Percentiles rank a stretch among this genome's conserved stretches.
Evolutionary conservation across 2,888 invertebrate species (phyloP).

Genomic region (Pammene fasciana): DNA sequence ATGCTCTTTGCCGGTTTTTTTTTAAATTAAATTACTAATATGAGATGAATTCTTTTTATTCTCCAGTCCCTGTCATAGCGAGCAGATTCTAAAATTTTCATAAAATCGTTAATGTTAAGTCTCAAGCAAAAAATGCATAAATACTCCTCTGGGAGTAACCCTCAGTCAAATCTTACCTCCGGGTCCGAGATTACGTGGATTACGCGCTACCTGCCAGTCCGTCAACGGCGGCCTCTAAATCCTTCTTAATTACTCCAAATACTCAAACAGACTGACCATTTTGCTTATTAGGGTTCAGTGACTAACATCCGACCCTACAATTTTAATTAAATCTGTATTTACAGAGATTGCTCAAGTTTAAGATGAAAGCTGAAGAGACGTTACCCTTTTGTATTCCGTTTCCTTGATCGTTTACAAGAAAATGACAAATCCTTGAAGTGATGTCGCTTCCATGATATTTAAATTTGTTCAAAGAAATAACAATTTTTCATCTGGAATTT

Average conservation of each 20-base stretch:
- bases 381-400: conserved; percentile 16
- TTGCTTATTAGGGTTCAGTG: conserved; percentile 38
- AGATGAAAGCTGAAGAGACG: conserved; percentile 9
- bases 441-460: neutral
- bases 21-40: too few relatives aligned
- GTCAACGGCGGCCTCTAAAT: conserved; percentile 34
- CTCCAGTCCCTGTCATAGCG: neutral
- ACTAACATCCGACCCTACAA: conserved; percentile 23
- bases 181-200: conserved; percentile 30
- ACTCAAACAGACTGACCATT: conserved; percentile 40
- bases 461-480: too few relatives aligned
- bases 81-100: too few relatives aligned
- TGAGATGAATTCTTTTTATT: too few relatives aligned
- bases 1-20: too few relatives aligned
- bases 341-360: conserved; percentile 26
- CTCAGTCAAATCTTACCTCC: conserved; percentile 23
- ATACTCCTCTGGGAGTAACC: conserved; percentile 2
- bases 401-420: neutral
- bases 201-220: conserved; percentile 32
- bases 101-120: neutral
- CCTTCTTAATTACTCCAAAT: conserved; percentile 41
- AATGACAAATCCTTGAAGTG: neutral
- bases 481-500: too few relatives aligned
- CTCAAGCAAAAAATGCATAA: neutral
- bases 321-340: conserved; percentile 39